Evolutionary conservation across 1,140 invertebrate genomes (phyloP).

Genomic region (Oreohelix idahoensis): DNA sequence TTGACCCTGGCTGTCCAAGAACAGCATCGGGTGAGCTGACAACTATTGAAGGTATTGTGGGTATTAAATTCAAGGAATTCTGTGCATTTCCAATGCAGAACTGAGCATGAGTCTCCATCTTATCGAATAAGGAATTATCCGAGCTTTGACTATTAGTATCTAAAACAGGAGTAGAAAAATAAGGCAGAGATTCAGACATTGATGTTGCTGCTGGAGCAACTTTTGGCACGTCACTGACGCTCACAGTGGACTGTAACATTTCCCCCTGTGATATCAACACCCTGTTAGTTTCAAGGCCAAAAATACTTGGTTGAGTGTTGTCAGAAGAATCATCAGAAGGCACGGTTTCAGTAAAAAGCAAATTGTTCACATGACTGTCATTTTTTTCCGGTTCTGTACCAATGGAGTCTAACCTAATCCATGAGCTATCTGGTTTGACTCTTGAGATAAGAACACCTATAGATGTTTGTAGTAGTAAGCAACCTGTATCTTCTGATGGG

Average conservation of each 20-base stretch:
- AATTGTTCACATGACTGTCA: not conserved
- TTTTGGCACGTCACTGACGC: not conserved
- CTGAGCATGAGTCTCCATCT: not conserved
- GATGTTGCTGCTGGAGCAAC: not conserved
- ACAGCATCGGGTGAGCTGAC: not conserved
- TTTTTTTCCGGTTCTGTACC: not conserved
- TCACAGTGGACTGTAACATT: not conserved
- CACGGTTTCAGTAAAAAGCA: not conserved
- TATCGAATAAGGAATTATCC: not conserved
- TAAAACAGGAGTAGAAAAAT: not conserved
- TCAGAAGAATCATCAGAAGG: not conserved
- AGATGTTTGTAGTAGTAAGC: not conserved
- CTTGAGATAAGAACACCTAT: slow-evolving; percentile 26
- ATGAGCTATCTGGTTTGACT: slow-evolving; percentile 61
- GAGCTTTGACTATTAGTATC: not conserved
- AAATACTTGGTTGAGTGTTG: not conserved
- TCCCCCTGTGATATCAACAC: not conserved
- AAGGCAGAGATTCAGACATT: not conserved
- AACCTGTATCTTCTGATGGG: not conserved
- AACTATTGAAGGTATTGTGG: not conserved
- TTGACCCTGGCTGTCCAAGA: not conserved
- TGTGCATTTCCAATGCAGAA: not conserved
- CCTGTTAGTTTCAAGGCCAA: not conserved
- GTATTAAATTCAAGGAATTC: not conserved
- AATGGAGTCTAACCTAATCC: slow-evolving; percentile 52